A percentile compares a stretch with the other conserved stretches of the same genome.
Evolutionary conservation across 2,888 invertebrate species (phyloP).

Genomic region (Strigamia transsilvanica): DNA sequence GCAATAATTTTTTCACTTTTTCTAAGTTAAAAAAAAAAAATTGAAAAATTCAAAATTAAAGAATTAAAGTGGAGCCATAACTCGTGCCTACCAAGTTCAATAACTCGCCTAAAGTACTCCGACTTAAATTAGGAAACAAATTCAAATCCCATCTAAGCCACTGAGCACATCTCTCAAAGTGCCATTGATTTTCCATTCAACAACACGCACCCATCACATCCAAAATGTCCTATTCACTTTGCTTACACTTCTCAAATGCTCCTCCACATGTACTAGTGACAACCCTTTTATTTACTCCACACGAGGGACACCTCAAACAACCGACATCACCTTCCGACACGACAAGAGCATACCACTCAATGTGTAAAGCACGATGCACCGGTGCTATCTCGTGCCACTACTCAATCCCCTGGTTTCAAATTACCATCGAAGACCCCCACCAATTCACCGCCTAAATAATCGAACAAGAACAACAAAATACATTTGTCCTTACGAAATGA

Average conservation of each 20-base stretch:
- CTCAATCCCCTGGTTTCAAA: conserved; percentile 7
- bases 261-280: conserved; percentile 29
- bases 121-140: conserved; percentile 39
- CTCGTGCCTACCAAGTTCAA: neutral
- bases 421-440: neutral
- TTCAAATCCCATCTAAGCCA: conserved; percentile 44
- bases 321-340: conserved; percentile 40
- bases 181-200: conserved; percentile 44
- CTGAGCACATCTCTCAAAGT: conserved; percentile 44
- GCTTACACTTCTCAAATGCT: conserved; percentile 31
- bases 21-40: neutral
- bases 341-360: conserved; percentile 36
- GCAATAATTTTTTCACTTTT: conserved; percentile 17
- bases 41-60: conserved; percentile 36
- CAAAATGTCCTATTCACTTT: conserved; percentile 42
- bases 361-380: conserved; percentile 15
- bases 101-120: conserved; percentile 33
- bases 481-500: conserved; percentile 22
- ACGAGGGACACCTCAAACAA: conserved; percentile 39
- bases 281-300: conserved; percentile 39
- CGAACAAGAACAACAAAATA: conserved; percentile 19
- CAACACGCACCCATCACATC: conserved; percentile 42
- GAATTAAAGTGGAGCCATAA: conserved; percentile 32
- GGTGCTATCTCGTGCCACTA: conserved; percentile 12
- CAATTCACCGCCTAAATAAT: conserved; percentile 18